phyloP scores from a whole-genome alignment of 2,113 vertebrate genomes.

The Peucedramus taeniatus region DNA sequence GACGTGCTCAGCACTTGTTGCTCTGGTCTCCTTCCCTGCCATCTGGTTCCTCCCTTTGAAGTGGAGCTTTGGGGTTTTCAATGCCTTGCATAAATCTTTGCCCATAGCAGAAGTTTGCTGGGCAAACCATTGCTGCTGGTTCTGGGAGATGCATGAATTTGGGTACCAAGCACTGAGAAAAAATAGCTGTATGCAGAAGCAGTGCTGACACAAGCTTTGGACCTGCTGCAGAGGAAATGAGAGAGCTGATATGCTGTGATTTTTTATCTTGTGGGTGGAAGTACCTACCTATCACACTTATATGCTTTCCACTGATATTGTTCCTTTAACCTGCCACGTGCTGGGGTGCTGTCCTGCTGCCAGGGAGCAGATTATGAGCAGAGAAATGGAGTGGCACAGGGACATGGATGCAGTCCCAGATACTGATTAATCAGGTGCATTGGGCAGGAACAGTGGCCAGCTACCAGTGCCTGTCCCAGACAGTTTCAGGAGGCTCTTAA shows the following conservation, averaged over 20 bases:
- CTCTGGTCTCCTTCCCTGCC: not conserved
- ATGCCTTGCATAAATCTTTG: not conserved
- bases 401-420: not conserved
- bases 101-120: not conserved
- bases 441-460: not conserved
- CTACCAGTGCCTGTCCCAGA: not conserved
- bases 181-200: not conserved
- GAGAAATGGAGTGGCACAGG: not conserved
- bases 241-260: not conserved
- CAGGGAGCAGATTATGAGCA: not conserved
- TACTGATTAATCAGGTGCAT: not conserved
- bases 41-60: not conserved
- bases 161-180: not conserved
- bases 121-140: not conserved
- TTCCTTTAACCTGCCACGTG: not conserved
- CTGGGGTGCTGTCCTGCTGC: not conserved
- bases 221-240: not conserved
- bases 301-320: not conserved
- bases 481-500: not conserved
- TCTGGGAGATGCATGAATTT: not conserved
- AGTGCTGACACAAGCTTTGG: not conserved
- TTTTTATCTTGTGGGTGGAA: not conserved
- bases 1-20: not conserved
- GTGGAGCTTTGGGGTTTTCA: not conserved
- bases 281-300: not conserved